Conservation (phyloP, 2,113 vertebrate genomes). For the Erinaceus europaeus region DNA sequence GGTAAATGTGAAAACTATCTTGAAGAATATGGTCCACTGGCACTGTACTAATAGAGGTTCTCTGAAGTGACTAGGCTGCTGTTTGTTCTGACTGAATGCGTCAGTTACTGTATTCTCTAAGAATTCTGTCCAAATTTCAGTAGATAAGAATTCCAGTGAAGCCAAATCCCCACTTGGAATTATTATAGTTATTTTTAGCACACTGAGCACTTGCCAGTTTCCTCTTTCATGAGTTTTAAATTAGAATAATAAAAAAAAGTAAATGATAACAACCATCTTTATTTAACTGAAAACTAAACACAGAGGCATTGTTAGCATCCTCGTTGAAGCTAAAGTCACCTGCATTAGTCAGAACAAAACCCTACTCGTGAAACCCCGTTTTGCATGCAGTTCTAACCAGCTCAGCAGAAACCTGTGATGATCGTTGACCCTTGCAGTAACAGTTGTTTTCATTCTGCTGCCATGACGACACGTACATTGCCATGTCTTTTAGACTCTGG, state of each 20-base stretch:
- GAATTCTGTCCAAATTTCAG: not conserved
- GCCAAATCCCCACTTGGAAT: not conserved
- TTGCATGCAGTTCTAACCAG: not conserved
- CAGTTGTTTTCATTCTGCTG: not conserved
- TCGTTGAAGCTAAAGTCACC: not conserved
- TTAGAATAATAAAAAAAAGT: no score
- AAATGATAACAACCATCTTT: not conserved
- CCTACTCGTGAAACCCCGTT: constrained; percentile 14
- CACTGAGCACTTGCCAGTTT: not conserved
- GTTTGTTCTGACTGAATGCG: not conserved
- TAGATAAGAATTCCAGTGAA: not conserved
- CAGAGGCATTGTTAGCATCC: not conserved
- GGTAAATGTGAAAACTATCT: not conserved
- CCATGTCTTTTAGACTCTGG: not conserved
- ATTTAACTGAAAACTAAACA: constrained; percentile 10
- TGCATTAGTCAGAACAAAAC: not conserved
- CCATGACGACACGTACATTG: not conserved
- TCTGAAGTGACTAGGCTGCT: not conserved
- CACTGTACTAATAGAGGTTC: not conserved
- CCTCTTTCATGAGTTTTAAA: not conserved
- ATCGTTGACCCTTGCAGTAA: not conserved
- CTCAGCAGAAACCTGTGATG: not conserved
- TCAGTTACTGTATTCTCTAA: not conserved
- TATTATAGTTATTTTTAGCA: not conserved
- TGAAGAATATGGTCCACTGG: not conserved